These are phyloP conservation scores for Eciton burchellii DNA, from an alignment of 1,140 invertebrate species.

Conservation along the genomic window DNA sequence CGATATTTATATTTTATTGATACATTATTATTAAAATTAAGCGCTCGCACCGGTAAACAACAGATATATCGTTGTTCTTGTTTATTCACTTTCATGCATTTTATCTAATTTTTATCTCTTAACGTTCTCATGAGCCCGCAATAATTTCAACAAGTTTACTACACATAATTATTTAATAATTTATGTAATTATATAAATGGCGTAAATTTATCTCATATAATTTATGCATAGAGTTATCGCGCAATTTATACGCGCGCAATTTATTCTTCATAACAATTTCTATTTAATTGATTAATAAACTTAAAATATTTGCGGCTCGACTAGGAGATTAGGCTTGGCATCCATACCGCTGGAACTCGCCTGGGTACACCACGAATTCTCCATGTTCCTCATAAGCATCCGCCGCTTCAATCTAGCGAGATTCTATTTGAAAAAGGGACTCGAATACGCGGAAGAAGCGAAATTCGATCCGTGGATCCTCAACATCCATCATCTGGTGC, in stretches of 20 bases:
- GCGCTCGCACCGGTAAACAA: too few species aligned
- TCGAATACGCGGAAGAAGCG: constrained; percentile 61
- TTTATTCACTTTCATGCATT: constrained; percentile 3
- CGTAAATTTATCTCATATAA: constrained; percentile 8
- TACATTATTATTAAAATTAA: neutral
- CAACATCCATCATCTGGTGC: constrained; percentile 75
- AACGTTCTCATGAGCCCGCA: neutral
- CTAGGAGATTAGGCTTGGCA: constrained; percentile 74
- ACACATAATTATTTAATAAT: constrained; percentile 4
- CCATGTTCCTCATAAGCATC: constrained; percentile 74
- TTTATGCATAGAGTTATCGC: constrained; percentile 10
- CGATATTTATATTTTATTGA: constrained; percentile 12
- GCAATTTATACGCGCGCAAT: constrained; percentile 26
- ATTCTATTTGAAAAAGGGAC: constrained; percentile 78
- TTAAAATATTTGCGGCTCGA: constrained; percentile 30
- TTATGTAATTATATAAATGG: neutral
- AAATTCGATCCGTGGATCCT: constrained; percentile 72
- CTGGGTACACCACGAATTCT: constrained; percentile 80
- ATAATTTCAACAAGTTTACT: neutral
- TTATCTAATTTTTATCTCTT: neutral
- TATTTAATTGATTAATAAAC: constrained; percentile 18
- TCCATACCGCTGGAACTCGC: constrained; percentile 74
- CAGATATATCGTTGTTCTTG: neutral
- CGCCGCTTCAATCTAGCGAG: constrained; percentile 76
- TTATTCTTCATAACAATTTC: neutral